Conservation (phyloP, 2,888 invertebrate genomes). For the Emesis castigata region DNA sequence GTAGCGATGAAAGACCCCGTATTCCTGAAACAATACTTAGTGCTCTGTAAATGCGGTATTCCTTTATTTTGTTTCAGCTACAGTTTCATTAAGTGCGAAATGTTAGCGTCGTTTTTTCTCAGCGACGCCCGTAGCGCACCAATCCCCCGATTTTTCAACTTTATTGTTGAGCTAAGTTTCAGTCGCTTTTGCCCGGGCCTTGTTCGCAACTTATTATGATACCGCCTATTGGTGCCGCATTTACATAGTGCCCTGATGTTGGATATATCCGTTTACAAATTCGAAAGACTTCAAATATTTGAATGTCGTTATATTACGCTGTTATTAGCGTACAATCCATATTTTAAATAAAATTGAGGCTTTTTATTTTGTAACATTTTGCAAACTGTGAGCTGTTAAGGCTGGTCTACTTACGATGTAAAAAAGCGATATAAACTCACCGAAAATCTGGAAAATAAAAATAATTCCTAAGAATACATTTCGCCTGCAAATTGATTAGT, state of each 20-base stretch:
- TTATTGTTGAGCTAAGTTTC: constrained; percentile 82
- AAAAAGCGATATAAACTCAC: too few relatives aligned
- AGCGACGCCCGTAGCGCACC: constrained; percentile 79
- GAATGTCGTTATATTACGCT: neutral
- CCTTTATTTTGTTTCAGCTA: constrained; percentile 84
- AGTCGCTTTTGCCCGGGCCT: constrained; percentile 73
- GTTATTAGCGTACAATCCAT: neutral
- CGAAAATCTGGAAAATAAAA: too few relatives aligned
- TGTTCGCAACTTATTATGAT: constrained; percentile 77
- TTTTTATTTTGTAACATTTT: too few relatives aligned
- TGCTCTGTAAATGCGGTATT: constrained; percentile 80
- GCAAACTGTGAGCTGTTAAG: too few relatives aligned
- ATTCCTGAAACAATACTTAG: constrained; percentile 81
- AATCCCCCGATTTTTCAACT: constrained; percentile 85
- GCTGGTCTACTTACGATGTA: too few relatives aligned
- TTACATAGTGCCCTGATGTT: neutral
- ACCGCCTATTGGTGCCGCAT: constrained; percentile 71
- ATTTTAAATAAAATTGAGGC: neutral
- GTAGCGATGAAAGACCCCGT: constrained; percentile 75
- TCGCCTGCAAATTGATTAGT: too few relatives aligned
- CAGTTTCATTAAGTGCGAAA: constrained; percentile 87
- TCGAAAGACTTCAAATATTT: neutral
- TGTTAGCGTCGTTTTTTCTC: constrained; percentile 83
- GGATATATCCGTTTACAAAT: neutral
- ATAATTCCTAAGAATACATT: too few relatives aligned